A percentile compares a stretch with the other conserved stretches of the same genome.
These are phyloP conservation scores for Artibeus jamaicensis DNA, from an alignment of 2,797 vertebrate genomes.

Conservation along the genomic window DNA sequence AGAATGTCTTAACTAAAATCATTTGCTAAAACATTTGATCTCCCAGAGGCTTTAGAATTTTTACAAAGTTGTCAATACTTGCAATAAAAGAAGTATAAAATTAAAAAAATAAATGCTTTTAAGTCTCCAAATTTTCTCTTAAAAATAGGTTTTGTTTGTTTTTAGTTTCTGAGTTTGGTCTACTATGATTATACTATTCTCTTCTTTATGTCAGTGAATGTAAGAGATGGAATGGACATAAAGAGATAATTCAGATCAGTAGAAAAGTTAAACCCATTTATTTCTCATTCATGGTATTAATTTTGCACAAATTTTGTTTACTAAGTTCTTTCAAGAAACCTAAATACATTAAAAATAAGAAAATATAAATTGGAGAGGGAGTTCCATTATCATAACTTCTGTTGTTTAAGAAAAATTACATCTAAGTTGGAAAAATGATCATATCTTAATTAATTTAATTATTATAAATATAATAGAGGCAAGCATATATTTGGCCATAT, in stretches of 20 bases:
- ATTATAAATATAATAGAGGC: slow-evolving; percentile 47
- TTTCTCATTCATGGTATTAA: slow-evolving; percentile 72
- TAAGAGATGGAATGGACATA: slow-evolving; percentile 61
- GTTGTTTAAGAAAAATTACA: slow-evolving; percentile 61
- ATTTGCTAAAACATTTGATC: not conserved
- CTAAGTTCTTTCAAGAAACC: slow-evolving; percentile 62
- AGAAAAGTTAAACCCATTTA: slow-evolving; percentile 78
- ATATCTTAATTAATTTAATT: slow-evolving; percentile 59
- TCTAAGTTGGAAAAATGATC: slow-evolving; percentile 66
- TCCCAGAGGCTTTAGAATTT: not conserved
- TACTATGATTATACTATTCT: slow-evolving; percentile 50
- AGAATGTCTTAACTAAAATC: not conserved
- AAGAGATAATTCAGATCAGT: slow-evolving; percentile 65
- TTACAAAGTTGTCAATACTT: not conserved
- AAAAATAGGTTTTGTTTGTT: not conserved
- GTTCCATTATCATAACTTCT: slow-evolving; percentile 59
- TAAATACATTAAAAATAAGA: slow-evolving; percentile 64
- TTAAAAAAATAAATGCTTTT: not conserved
- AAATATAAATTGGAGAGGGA: slow-evolving; percentile 64
- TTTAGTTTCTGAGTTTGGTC: slow-evolving; percentile 25
- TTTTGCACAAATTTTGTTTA: slow-evolving; percentile 63
- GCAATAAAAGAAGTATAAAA: not conserved
- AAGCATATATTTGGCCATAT: slow-evolving; percentile 38
- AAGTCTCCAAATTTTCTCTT: not conserved
- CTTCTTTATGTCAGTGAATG: slow-evolving; percentile 68